Conservation (phyloP, 2,113 vertebrate species). For the Genyomyrus donnyi region DNA sequence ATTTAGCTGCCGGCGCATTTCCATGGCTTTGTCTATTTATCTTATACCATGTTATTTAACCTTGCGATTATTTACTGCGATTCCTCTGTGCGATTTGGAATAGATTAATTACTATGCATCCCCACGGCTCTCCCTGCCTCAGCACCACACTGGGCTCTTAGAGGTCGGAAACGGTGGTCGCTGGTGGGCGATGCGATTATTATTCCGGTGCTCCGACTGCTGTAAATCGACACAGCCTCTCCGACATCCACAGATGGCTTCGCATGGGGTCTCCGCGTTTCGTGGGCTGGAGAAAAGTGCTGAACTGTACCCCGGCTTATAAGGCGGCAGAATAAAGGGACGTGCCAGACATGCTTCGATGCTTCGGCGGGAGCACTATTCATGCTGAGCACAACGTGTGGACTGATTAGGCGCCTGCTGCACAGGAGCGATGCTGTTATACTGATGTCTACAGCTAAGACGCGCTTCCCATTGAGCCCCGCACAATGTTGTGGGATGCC, state of each 20-base stretch:
- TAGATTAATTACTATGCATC: not conserved
- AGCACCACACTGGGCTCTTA: not conserved
- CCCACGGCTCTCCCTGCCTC: not conserved
- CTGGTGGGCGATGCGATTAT: not conserved
- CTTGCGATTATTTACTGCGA: not conserved
- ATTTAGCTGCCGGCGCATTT: conserved; percentile 6
- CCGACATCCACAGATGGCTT: not conserved
- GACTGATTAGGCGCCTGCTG: not conserved
- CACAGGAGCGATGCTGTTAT: not conserved
- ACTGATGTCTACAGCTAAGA: not conserved
- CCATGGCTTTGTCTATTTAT: not conserved
- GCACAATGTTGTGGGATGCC: not conserved
- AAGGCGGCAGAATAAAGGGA: not conserved
- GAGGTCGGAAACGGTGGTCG: not conserved
- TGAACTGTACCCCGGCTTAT: not conserved
- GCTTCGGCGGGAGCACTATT: not conserved
- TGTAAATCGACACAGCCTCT: not conserved
- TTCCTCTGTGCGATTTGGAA: not conserved
- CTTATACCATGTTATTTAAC: not conserved
- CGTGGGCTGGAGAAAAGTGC: not conserved
- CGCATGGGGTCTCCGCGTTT: not conserved
- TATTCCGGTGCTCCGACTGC: not conserved
- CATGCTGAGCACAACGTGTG: conserved; percentile 5
- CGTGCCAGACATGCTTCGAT: not conserved
- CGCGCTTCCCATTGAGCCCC: not conserved